Evolutionary conservation across 2,797 vertebrate genomes (phyloP).

Genomic region (Sebastiscus tertius): DNA sequence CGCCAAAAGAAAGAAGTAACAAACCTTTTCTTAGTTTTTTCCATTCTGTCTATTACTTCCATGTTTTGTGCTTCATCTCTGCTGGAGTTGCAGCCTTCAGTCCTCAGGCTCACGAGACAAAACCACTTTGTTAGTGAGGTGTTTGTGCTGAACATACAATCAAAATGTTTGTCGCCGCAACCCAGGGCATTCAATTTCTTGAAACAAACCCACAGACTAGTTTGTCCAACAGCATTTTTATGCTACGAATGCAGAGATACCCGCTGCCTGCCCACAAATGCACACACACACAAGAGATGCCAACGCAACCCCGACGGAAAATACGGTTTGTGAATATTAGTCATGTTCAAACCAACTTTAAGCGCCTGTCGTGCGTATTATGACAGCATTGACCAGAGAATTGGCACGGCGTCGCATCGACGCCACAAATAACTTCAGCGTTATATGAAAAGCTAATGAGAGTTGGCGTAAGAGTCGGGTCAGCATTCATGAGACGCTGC

Average conservation of each 20-base stretch:
- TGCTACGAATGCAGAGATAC: constrained; percentile 34
- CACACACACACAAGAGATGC: background rate
- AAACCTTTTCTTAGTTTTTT: constrained; percentile 29
- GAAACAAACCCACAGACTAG: constrained; percentile 47
- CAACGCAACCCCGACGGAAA: constrained; percentile 29
- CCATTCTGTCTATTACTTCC: constrained; percentile 37
- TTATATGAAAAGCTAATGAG: constrained; percentile 44
- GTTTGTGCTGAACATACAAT: constrained; percentile 45
- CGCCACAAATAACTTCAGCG: constrained; percentile 55
- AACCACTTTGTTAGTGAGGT: constrained; percentile 37
- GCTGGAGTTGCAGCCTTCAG: constrained; percentile 7
- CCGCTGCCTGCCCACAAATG: constrained; percentile 35
- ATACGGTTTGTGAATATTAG: constrained; percentile 64
- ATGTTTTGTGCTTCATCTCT: constrained; percentile 29
- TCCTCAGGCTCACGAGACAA: constrained; percentile 5
- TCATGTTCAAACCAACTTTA: constrained; percentile 54
- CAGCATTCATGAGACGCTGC: constrained; percentile 16
- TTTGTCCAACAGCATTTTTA: constrained; percentile 46
- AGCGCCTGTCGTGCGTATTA: constrained; percentile 22
- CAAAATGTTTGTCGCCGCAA: constrained; percentile 31
- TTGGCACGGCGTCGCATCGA: constrained; percentile 26
- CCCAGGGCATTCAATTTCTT: constrained; percentile 22
- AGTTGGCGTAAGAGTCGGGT: constrained; percentile 46
- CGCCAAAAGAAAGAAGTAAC: constrained; percentile 20
- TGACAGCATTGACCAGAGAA: constrained; percentile 56